Evolutionary conservation across 2,113 vertebrate genomes (phyloP).

Genomic region (Butorides virescens): DNA sequence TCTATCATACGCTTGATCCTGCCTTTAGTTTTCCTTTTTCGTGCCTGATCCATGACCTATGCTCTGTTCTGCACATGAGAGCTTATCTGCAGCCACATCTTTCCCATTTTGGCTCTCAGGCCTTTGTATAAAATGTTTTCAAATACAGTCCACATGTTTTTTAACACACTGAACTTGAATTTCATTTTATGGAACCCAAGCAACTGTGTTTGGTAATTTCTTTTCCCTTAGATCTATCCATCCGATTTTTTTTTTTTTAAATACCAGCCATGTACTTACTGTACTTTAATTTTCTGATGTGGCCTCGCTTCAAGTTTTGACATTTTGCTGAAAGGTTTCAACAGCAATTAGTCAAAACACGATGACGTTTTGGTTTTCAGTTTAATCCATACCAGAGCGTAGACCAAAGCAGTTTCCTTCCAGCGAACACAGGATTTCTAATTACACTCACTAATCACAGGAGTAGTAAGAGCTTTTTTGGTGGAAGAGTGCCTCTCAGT

Average conservation of each 20-base stretch:
- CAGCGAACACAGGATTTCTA: constrained; percentile 25
- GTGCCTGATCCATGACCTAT: background rate
- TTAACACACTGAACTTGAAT: constrained; percentile 24
- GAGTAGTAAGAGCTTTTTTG: background rate
- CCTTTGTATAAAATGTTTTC: background rate
- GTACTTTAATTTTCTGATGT: constrained; percentile 44
- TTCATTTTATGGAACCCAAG: constrained; percentile 13
- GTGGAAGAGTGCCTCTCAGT: background rate
- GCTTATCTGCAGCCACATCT: constrained; percentile 22
- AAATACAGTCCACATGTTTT: constrained; percentile 29
- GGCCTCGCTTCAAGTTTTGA: constrained; percentile 49
- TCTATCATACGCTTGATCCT: background rate
- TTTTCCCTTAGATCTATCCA: constrained; percentile 27
- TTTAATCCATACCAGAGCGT: constrained; percentile 47
- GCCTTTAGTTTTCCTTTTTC: background rate
- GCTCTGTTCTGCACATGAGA: background rate
- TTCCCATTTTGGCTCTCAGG: background rate
- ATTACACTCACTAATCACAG: constrained; percentile 15
- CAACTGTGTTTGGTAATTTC: background rate
- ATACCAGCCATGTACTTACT: constrained; percentile 23
- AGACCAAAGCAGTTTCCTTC: constrained; percentile 39
- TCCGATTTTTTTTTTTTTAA: background rate
- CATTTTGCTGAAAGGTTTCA: constrained; percentile 49
- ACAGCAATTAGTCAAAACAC: constrained; percentile 61
- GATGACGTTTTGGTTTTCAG: background rate